Percentiles rank a stretch among this genome's conserved stretches.
Evolutionary conservation across 1,140 invertebrate genomes (phyloP).

Genomic region (Drosophila erecta): DNA sequence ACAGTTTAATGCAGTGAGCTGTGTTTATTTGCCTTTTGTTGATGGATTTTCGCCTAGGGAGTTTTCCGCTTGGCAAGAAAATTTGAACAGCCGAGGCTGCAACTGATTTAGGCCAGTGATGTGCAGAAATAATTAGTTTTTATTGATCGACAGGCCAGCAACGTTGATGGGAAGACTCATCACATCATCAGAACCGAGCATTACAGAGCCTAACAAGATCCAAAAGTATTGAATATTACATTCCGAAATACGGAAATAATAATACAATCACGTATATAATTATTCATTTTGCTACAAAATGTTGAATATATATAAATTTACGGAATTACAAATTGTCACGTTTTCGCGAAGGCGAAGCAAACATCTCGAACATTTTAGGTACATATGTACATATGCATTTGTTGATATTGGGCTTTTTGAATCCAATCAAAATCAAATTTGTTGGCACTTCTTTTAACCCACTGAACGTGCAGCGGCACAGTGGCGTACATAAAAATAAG

Average conservation of each 20-base stretch:
- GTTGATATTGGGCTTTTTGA: background rate
- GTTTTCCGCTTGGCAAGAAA: background rate
- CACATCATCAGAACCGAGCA: background rate
- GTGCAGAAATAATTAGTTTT: constrained; percentile 28
- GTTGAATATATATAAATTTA: background rate
- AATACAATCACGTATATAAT: background rate
- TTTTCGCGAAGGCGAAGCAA: background rate
- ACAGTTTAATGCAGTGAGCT: constrained; percentile 43
- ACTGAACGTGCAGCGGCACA: constrained; percentile 36
- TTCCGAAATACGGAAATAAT: background rate
- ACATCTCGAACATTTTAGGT: too few relatives aligned
- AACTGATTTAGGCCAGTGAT: constrained; percentile 16
- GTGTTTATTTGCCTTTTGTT: constrained; percentile 16
- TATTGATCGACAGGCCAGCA: constrained; percentile 20
- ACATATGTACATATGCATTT: background rate
- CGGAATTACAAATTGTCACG: background rate
- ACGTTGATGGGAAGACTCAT: background rate
- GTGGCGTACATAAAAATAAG: constrained; percentile 67
- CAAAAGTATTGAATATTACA: background rate
- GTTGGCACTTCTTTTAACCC: background rate
- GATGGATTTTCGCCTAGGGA: background rate
- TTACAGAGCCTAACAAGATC: background rate
- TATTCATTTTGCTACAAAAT: background rate
- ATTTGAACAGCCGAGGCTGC: constrained; percentile 3
- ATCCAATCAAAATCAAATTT: constrained; percentile 11